Conservation (phyloP, 1,140 invertebrate species). For the Alviniconcha marisindica region DNA sequence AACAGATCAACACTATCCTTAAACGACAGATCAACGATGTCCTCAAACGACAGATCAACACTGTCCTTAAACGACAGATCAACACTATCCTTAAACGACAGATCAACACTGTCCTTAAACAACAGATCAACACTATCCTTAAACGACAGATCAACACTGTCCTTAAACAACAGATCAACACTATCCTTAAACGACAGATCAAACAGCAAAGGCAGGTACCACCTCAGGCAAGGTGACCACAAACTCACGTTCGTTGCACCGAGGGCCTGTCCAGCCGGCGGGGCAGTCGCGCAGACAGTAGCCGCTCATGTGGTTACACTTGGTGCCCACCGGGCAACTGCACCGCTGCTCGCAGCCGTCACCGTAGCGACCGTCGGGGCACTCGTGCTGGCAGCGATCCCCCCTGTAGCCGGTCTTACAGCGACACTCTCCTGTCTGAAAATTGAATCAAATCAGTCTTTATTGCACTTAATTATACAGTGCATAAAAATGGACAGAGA, state of each 20-base stretch:
- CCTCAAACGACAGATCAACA: not conserved
- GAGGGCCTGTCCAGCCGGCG: constrained; percentile 87
- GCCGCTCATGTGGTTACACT: constrained; percentile 91
- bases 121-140: too few relatives aligned
- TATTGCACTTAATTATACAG: too few relatives aligned
- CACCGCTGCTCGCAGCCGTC: constrained; percentile 71
- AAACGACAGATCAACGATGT: too few relatives aligned
- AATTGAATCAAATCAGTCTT: too few relatives aligned
- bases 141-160: too few relatives aligned
- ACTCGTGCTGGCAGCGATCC: constrained; percentile 62
- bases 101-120: too few relatives aligned
- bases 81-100: not conserved
- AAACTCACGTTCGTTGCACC: constrained; percentile 83
- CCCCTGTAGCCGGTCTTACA: constrained; percentile 86
- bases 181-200: too few relatives aligned
- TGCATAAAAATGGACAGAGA: too few relatives aligned
- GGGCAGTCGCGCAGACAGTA: constrained; percentile 87
- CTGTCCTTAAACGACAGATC: not conserved
- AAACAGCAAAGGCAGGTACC: not conserved
- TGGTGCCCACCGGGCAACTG: constrained; percentile 74
- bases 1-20: too few relatives aligned
- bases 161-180: too few relatives aligned
- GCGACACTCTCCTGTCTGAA: constrained; percentile 87
- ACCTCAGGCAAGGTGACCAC: not conserved
- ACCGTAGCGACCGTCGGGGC: constrained; percentile 74